These are phyloP conservation scores for Leuctra nigra DNA, from an alignment of 2,888 invertebrate species.

Conservation along the genomic window DNA sequence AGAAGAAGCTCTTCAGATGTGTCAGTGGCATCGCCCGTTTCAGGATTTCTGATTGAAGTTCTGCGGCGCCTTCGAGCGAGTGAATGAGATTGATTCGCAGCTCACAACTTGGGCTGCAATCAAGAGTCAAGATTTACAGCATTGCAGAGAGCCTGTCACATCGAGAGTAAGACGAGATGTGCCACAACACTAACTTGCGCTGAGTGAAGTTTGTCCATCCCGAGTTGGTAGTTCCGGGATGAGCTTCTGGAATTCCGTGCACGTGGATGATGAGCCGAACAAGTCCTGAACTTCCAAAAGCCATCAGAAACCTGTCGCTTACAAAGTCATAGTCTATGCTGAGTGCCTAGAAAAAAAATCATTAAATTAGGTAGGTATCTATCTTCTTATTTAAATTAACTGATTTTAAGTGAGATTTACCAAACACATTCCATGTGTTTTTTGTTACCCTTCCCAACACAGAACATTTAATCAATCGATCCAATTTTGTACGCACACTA, in stretches of 20 bases:
- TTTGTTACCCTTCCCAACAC: no score
- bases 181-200: conserved; percentile 45
- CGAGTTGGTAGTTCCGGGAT: conserved; percentile 54
- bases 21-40: conserved; percentile 63
- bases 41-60: conserved; percentile 55
- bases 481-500: no score
- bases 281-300: conserved; percentile 41
- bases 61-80: conserved; percentile 58
- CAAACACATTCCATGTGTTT: no score
- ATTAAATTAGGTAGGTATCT: no score
- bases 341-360: conserved; percentile 41
- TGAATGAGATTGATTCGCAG: conserved; percentile 58
- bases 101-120: conserved; percentile 47
- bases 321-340: conserved; percentile 52
- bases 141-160: not conserved
- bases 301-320: conserved; percentile 44
- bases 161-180: no score
- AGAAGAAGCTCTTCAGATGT: conserved; percentile 66
- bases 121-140: conserved; percentile 14
- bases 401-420: no score
- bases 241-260: conserved; percentile 56
- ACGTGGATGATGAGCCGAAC: conserved; percentile 61
- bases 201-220: conserved; percentile 55
- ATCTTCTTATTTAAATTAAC: no score
- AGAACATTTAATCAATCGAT: no score